Evolutionary conservation across 2,797 vertebrate genomes (phyloP), one percentile per base, ranked within the genome.

Genomic region (Trichosurus vulpecula): DNA sequence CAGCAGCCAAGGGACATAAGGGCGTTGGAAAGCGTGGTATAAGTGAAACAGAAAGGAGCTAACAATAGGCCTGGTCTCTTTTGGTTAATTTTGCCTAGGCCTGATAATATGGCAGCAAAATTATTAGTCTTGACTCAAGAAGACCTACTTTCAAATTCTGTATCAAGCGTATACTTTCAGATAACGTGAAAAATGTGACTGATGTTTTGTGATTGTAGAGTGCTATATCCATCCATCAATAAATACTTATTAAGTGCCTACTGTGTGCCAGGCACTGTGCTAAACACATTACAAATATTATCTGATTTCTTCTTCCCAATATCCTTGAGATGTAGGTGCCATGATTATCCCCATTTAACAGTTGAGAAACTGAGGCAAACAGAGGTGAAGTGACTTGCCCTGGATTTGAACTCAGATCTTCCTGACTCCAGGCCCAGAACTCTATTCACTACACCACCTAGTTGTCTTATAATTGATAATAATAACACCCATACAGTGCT

Each of bases 291-390:
- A 13, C 0, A 13, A 29, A 19, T 41, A 27, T 47, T 0, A 47
- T 96, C 90, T 93, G 22, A 8, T 81, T 90, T 30, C 57, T 31
- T 74, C 4, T 4, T 93, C 10, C 16, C 56, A 29, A 4, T 66
- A 58, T 61, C 81, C 74, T 91, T 57, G 66, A 41, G n/a, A 41
- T 41, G 8, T 10, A 47, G 74, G 54, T 52, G 51, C 52, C 74
- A 96, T 96, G n/a, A 31, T 95, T 4, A 81, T 92, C 8, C 12
- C 30, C 90, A 2, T 91, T 95, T 74, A 90, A 19, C 29, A 54
- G 95, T 94, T 58, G n/a, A 90, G 4, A 90, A 96, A 61, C 47
- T 30, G 47, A 91, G n/a, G 12, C 93, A 92, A 91, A 93, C 54
- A 92, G 56, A 91, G 47, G 30, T 55, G 61, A 90, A 66, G 22